These are phyloP conservation scores for Merodon equestris DNA, from an alignment of 2,888 invertebrate genomes.

Conservation along the genomic window DNA sequence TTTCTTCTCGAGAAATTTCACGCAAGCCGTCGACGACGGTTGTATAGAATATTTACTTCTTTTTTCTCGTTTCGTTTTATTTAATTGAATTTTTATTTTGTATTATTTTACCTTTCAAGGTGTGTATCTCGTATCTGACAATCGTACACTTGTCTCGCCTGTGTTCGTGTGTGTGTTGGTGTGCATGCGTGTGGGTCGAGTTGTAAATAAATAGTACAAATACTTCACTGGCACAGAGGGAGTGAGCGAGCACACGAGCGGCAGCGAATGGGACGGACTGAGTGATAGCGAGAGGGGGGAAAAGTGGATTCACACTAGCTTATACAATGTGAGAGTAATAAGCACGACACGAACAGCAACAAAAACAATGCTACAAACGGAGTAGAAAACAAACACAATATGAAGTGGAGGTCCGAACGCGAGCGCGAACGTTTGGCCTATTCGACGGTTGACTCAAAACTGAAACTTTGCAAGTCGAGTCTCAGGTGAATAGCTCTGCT, in stretches of 20 bases:
- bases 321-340: slow-evolving; percentile 9
- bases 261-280: no score
- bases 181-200: slow-evolving; percentile 47
- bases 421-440: slow-evolving; percentile 65
- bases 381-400: slow-evolving; percentile 10
- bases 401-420: slow-evolving; percentile 31
- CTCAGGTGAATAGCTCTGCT: slow-evolving; percentile 60
- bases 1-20: slow-evolving; percentile 67
- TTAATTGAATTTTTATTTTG: slow-evolving; percentile 43
- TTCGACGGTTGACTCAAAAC: slow-evolving; percentile 66
- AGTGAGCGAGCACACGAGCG: no score
- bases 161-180: slow-evolving; percentile 45
- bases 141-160: slow-evolving; percentile 60
- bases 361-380: slow-evolving; percentile 12
- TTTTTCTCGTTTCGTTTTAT: slow-evolving; percentile 42
- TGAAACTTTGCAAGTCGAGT: slow-evolving; percentile 49
- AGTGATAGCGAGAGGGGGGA: slow-evolving; percentile 28
- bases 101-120: slow-evolving; percentile 66
- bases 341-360: slow-evolving; percentile 5
- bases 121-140: slow-evolving; percentile 61
- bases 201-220: slow-evolving; percentile 64
- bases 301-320: slow-evolving; percentile 23
- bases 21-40: slow-evolving; percentile 53
- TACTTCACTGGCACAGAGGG: slow-evolving; percentile 25
- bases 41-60: slow-evolving; percentile 61